phyloP scores from a whole-genome alignment of 2,797 vertebrate genomes.

The Chelon auratus region DNA sequence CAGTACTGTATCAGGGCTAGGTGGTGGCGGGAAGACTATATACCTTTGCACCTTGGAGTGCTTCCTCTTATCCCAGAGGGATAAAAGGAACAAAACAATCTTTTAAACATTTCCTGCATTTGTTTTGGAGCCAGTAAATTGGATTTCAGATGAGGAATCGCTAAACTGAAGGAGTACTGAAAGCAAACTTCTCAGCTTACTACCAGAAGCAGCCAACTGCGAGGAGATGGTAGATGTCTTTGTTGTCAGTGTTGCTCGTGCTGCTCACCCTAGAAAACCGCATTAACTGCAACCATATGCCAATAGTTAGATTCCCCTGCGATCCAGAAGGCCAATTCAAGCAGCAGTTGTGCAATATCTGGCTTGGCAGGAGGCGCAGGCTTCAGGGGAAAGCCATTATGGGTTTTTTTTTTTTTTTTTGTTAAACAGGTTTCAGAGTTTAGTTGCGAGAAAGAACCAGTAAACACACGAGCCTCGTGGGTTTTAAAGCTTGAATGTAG shows the following conservation, averaged over 20 bases:
- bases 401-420: conserved; percentile 16
- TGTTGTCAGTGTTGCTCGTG: conserved; percentile 19
- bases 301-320: conserved; percentile 40
- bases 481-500: not conserved
- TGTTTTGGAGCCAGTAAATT: not conserved
- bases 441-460: conserved; percentile 13
- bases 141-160: not conserved
- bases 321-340: conserved; percentile 40
- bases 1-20: not conserved
- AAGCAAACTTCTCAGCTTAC: conserved; percentile 1
- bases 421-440: conserved; percentile 32
- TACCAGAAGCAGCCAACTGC: not conserved
- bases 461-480: conserved; percentile 5
- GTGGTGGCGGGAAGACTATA: not conserved
- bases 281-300: conserved; percentile 60
- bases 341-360: conserved; percentile 60
- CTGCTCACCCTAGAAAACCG: conserved; percentile 27
- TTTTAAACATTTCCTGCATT: no score
- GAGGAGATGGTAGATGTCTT: conserved; percentile 6
- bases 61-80: conserved; percentile 1
- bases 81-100: conserved; percentile 2
- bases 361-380: conserved; percentile 40
- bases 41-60: conserved; percentile 7
- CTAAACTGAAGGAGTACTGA: not conserved
- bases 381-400: conserved; percentile 44